These are phyloP conservation scores for Azemiops feae DNA, from an alignment of 2,113 vertebrate genomes.

Conservation along the genomic window DNA sequence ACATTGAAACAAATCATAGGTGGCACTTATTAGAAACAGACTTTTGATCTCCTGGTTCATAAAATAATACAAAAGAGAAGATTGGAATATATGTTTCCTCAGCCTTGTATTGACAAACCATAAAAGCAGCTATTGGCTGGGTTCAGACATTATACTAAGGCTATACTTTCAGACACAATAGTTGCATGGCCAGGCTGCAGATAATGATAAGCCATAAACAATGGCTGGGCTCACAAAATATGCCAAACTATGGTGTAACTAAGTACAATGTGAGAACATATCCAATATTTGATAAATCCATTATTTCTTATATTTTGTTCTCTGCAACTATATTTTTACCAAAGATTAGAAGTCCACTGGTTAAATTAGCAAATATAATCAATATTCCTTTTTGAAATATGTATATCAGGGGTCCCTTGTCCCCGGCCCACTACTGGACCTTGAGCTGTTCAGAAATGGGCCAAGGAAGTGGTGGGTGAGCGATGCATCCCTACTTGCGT, in stretches of 20 bases:
- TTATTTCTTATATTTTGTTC: neutral
- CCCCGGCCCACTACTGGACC: neutral
- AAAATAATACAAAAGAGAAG: neutral
- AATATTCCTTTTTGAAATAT: neutral
- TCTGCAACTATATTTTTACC: neutral
- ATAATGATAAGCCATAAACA: neutral
- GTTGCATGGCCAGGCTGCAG: neutral
- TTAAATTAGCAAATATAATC: neutral
- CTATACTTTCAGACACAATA: neutral
- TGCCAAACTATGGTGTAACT: neutral
- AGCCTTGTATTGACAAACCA: neutral
- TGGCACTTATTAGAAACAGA: neutral
- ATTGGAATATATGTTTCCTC: neutral
- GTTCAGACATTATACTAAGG: neutral
- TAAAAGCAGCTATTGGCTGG: neutral
- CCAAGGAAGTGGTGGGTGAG: neutral
- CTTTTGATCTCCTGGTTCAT: neutral
- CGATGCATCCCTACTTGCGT: neutral
- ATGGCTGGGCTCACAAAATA: neutral
- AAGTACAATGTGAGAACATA: neutral
- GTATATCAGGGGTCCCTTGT: neutral
- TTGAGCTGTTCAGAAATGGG: neutral
- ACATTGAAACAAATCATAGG: neutral
- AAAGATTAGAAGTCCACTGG: neutral
- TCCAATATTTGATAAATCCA: neutral